Base-by-base conservation (phyloP, 2,888 invertebrate species). In the Lasioglossum lativentre region DNA sequence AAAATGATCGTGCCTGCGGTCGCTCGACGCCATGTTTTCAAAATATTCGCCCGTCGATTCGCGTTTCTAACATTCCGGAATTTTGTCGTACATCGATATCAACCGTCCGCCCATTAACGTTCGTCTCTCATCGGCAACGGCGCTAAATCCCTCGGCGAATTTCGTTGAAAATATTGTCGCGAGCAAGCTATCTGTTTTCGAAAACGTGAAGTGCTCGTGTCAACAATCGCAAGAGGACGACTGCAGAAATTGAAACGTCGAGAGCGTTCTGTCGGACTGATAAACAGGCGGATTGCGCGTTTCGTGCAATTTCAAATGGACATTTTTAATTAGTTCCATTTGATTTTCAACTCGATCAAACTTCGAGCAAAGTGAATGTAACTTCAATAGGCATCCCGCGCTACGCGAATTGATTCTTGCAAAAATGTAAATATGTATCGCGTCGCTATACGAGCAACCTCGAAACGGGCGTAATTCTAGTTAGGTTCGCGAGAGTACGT, bases 1-100 rank as follows among this genome's bases (percentile, higher is more conserved):
- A 68, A 59, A 71, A 63, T 19, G 63, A 34, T 63, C 63, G 63
- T 73, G 78, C 75, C 77, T 14, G 38, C 68, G 68, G 3, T 23
- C 38, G 68, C 34, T 23, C 23, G 68, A 68, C 19, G 68, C 38
- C 4, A 8, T 12, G n/a, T 38, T 68, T 68, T 68, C 34, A 4
- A 38, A 68, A 68, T 12, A 38, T 38, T 68, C 23, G 38, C 34
- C 0, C 19, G 68, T 23, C 34, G 23, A 23, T 66, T 10, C 4
- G 23, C 66, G 34, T 23, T 6, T 66, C 68, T 10, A 38, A 38
- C 23, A 38, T 38, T 38, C 23, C 38, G 23, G 38, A 38, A 38
- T 19, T 30, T 16, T 16, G 63, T 63, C 16, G 16, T 16, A 16
- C 30, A 30, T 63, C 63, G 63, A 63, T 63, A 14, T 30, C 30